Evolutionary conservation across 2,888 invertebrate genomes (phyloP), one percentile per base, ranked within the genome.

Genomic region (Euzophera pinguis): DNA sequence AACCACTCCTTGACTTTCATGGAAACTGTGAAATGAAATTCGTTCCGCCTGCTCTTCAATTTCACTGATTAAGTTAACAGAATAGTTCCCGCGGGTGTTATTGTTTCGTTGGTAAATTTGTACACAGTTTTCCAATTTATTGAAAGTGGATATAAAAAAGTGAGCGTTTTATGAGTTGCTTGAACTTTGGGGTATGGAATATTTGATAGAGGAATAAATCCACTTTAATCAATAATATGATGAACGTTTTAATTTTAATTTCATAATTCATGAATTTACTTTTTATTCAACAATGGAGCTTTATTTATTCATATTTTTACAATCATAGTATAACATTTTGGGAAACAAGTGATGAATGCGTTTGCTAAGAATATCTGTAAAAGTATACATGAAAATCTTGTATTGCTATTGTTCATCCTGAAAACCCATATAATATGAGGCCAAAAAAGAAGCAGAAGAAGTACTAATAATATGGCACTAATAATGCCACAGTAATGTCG

Each of bases 11-110:
- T 47, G 38, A 42, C 55, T 55, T 47, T 35, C 48, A 22, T 53
- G 53, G 55, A 45, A 57, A 54, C 50, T 57, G 22, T 50, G 55
- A 52, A 57, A 56, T 53, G 53, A 45, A 50, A 56, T 56, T 56
- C 47, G 52, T 54, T 52, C 45, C 38, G 51, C 14, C 17, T 43
- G 43, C 34, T 42, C 37, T 50, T 16, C 49, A 39, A 50, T 50
- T 35, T 43, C 9, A 3, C 13, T 35, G 42, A 51, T 43, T 51
- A 43, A 51, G 42, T 34, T 42, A 51, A 43, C 42, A 35, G 12
- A 22, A 51, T 42, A 50, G 50, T 50, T 50, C 9, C 16, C 32
- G n/a, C n/a, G 12, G n/a, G 42, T 42, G 34, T 34, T 35, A 35
- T 35, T 51, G 35, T 34, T 51, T 51, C 17, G 9, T 9, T 14